Conservation (phyloP, 2,113 vertebrate genomes). For the Parotia lawesii region DNA sequence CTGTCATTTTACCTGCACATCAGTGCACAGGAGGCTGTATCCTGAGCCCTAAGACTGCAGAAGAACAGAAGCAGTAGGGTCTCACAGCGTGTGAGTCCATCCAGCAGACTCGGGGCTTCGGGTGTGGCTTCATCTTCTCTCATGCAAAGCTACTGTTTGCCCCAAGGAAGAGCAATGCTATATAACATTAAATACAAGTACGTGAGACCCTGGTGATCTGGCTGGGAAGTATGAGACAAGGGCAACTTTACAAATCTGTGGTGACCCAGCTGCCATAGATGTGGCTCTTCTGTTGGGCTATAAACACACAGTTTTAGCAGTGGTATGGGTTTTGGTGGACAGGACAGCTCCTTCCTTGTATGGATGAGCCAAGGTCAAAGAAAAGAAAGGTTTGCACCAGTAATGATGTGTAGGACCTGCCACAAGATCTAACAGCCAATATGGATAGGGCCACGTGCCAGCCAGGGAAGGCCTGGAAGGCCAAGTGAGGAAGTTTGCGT, state of each 20-base stretch:
- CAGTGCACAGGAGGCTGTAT: not conserved
- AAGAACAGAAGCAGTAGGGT: not conserved
- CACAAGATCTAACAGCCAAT: not conserved
- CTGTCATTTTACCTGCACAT: not conserved
- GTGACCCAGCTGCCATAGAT: not conserved
- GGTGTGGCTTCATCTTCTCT: not conserved
- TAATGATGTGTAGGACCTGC: not conserved
- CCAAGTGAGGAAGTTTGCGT: not conserved
- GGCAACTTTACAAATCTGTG: not conserved
- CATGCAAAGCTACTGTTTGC: not conserved
- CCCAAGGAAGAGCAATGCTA: not conserved
- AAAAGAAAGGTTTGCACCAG: not conserved
- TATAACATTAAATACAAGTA: not conserved
- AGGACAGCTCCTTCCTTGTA: not conserved
- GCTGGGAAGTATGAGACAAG: not conserved
- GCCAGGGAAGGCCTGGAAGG: not conserved
- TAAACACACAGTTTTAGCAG: not conserved
- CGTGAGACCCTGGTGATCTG: not conserved
- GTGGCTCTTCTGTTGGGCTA: not conserved
- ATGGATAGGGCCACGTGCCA: not conserved
- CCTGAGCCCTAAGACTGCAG: not conserved
- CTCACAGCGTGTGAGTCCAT: not conserved
- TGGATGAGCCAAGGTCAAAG: not conserved
- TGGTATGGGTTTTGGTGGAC: not conserved
- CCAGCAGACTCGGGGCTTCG: not conserved